These are phyloP conservation scores for Nysson spinosus DNA, from an alignment of 2,888 invertebrate genomes.

Conservation along the genomic window DNA sequence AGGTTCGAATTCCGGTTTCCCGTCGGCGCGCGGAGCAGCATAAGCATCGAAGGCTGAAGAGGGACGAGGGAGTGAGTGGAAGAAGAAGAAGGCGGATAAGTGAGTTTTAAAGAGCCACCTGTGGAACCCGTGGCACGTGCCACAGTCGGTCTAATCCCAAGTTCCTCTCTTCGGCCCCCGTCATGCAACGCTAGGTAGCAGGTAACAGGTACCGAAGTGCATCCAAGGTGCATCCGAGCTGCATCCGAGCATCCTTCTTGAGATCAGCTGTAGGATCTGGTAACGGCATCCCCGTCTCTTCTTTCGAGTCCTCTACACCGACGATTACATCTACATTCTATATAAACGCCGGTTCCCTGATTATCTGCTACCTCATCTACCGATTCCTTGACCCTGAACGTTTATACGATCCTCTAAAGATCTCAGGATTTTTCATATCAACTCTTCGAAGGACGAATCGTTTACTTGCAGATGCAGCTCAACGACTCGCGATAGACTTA, in stretches of 20 bases:
- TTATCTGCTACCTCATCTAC: slow-evolving; percentile 50
- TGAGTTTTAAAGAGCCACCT: slow-evolving; percentile 71
- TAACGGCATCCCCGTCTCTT: slow-evolving; percentile 32
- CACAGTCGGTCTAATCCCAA: slow-evolving; percentile 66
- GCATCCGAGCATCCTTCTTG: slow-evolving; percentile 18
- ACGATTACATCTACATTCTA: slow-evolving; percentile 58
- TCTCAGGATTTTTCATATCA: not conserved
- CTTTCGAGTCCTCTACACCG: slow-evolving; percentile 38
- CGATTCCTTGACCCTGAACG: slow-evolving; percentile 41
- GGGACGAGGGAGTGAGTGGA: slow-evolving; percentile 17
- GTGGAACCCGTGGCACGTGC: slow-evolving; percentile 71
- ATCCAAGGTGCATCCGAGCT: no score
- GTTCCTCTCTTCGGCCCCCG: slow-evolving; percentile 62
- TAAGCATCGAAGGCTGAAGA: not conserved
- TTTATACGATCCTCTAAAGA: slow-evolving; percentile 29
- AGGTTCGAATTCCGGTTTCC: slow-evolving; percentile 44
- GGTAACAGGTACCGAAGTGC: slow-evolving; percentile 64
- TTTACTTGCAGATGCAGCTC: slow-evolving; percentile 6
- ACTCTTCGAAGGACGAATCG: not conserved
- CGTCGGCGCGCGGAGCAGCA: slow-evolving; percentile 6
- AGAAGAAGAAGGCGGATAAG: slow-evolving; percentile 52
- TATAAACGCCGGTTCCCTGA: slow-evolving; percentile 54
- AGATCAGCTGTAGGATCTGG: slow-evolving; percentile 54
- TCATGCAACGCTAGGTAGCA: slow-evolving; percentile 57
- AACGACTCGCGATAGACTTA: slow-evolving; percentile 28